Evolutionary conservation across 2,113 vertebrate species (phyloP), one percentile per base, ranked within the genome.

Genomic region (Mirza zaza): DNA sequence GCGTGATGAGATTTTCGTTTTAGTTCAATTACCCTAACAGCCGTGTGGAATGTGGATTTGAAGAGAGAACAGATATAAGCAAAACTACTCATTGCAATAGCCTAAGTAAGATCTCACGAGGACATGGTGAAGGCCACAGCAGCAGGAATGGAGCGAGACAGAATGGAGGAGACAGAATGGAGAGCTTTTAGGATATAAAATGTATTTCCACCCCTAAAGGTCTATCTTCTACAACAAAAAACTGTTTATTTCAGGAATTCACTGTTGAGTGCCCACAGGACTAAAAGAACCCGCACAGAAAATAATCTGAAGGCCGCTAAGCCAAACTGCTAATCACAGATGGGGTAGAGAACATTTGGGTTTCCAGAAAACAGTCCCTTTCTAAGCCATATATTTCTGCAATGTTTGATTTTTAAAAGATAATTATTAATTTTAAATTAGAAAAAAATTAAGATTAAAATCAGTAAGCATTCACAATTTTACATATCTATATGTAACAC

Each of bases 371-470:
- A 36, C 10, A 2, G 21, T 25, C 42, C 57, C 36, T 81, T 63
- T 42, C 32, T 68, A 93, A 39, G 39, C 42, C 48, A 71, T 36
- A 23, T 57, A 79, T 68, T 87, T 95, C 29, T 27, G n/a, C 21
- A 42, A 23, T 25, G n/a, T 89, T 81, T 39, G n/a, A 21, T 2
- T 79, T 86, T 61, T 70, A 36, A 79, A 70, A 90, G n/a, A n/a
- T 76, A 59, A 50, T 15, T 84, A 67, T 65, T 73, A 52, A 67
- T 73, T 93, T 95, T 59, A 67, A 83, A 68, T 50, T 32, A 63
- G 75, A 55, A 95, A 91, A 68, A 87, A 67, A 27, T 21, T 39
- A 87, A 82, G 42, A 45, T 39, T 68, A 32, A 91, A 90, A 82
- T 63, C 9, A 92, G 59, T 70, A 75, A 86, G 34, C 23, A 45